Conservation (phyloP, 2,113 vertebrate species). For the Acinonyx jubatus region DNA sequence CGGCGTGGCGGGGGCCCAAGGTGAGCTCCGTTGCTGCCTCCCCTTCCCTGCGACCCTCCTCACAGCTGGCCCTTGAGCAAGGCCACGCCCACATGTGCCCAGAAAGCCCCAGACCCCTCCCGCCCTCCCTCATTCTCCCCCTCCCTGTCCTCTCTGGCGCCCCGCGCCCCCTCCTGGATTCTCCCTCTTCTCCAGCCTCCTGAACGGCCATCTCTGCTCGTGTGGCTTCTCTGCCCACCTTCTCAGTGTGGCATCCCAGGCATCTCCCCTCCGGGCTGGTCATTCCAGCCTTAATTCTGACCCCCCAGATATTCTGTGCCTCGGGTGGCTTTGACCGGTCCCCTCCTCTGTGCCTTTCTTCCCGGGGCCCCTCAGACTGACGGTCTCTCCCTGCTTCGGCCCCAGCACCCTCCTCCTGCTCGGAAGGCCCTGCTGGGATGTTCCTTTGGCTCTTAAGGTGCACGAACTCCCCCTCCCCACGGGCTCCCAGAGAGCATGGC, state of each 20-base stretch:
- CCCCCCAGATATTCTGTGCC: background rate
- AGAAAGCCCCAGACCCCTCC: background rate
- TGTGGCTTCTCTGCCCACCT: background rate
- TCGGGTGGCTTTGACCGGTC: background rate
- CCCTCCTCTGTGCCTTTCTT: background rate
- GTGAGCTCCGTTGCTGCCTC: slow-evolving; percentile 47
- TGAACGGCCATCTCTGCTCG: accelerated
- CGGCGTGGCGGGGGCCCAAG: background rate
- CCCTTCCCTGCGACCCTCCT: accelerated
- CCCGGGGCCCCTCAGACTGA: background rate
- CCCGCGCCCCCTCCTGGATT: accelerated
- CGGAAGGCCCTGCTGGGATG: background rate
- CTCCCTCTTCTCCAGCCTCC: background rate
- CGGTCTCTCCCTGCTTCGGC: background rate
- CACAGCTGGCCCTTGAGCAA: background rate
- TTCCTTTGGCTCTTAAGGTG: background rate
- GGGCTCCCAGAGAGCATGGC: background rate
- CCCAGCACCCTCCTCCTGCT: background rate
- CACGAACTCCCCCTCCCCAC: too few relatives aligned
- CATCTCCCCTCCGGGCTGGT: background rate
- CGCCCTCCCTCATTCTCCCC: accelerated
- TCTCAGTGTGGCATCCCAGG: accelerated
- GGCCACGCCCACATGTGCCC: accelerated
- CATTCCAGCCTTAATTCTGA: background rate
- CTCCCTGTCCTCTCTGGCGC: accelerated